A percentile compares a stretch with the other conserved stretches of the same genome.
These are phyloP conservation scores for Dexiosoma caninum DNA, from an alignment of 2,888 invertebrate species.

Conservation along the genomic window DNA sequence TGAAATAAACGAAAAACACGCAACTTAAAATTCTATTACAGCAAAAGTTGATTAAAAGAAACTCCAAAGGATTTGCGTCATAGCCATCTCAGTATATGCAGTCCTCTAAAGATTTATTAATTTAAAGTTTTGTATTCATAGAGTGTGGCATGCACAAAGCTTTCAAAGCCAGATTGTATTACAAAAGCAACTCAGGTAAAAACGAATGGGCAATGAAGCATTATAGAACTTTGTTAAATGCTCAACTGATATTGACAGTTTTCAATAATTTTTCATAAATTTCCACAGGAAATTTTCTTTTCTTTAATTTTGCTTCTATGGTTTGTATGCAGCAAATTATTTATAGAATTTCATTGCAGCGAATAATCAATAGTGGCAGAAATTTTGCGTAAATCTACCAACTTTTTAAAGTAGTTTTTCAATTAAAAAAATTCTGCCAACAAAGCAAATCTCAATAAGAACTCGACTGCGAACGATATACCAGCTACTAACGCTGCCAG, in stretches of 20 bases:
- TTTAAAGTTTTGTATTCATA: conserved; percentile 23
- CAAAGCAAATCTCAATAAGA: too few relatives aligned
- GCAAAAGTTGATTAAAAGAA: conserved; percentile 2
- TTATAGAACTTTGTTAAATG: not conserved
- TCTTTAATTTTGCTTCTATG: too few relatives aligned
- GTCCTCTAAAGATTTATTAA: conserved; percentile 32
- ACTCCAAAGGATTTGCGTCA: not conserved
- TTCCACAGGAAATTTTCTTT: not conserved
- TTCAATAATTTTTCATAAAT: not conserved
- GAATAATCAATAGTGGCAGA: too few relatives aligned
- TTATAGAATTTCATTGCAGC: too few relatives aligned
- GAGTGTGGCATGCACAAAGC: not conserved
- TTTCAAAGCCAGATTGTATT: conserved; percentile 22
- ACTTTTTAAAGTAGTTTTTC: too few relatives aligned
- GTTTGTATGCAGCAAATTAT: too few relatives aligned
- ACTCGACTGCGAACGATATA: too few relatives aligned
- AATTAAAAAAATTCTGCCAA: too few relatives aligned
- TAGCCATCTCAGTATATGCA: conserved; percentile 13
- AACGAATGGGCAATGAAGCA: not conserved
- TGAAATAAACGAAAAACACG: not conserved
- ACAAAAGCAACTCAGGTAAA: conserved; percentile 42
- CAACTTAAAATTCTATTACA: not conserved
- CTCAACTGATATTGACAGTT: conserved; percentile 32
- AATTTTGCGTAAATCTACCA: too few relatives aligned
- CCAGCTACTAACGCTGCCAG: too few relatives aligned